Evolutionary conservation across 1,140 invertebrate species (phyloP).

Genomic region (Cardiocondyla obscurior): DNA sequence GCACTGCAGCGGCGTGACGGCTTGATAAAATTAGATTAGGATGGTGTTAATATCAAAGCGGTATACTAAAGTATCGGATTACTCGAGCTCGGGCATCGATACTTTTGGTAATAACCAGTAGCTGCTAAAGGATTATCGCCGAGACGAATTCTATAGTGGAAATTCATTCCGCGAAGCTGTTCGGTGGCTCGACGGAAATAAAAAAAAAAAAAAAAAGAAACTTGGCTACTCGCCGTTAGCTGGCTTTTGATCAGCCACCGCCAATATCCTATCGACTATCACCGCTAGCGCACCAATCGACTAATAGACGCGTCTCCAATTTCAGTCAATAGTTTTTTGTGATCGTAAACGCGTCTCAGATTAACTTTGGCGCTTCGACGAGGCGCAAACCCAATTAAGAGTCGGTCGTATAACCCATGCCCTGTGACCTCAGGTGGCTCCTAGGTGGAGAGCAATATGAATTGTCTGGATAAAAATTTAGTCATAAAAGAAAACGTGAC

Average conservation of each 20-base stretch:
- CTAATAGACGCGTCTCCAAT: constrained; percentile 78
- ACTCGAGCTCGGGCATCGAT: constrained; percentile 43
- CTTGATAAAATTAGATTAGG: constrained; percentile 17
- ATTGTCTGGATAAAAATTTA: constrained; percentile 27
- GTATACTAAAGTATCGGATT: constrained; percentile 53
- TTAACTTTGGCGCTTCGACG: constrained; percentile 73
- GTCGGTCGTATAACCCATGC: constrained; percentile 65
- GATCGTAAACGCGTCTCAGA: constrained; percentile 78
- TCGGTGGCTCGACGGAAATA: constrained; percentile 28
- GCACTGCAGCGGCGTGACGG: not conserved
- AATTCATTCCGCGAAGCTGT: constrained; percentile 74
- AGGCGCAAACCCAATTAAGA: constrained; percentile 76
- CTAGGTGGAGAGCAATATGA: constrained; percentile 39
- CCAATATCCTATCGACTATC: constrained; percentile 72
- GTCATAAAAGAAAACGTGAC: not conserved
- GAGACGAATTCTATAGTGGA: constrained; percentile 76
- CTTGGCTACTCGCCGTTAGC: constrained; percentile 11
- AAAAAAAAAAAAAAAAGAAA: constrained; percentile 27
- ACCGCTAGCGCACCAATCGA: constrained; percentile 54
- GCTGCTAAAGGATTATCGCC: constrained; percentile 79
- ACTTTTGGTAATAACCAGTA: constrained; percentile 76
- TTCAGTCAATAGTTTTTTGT: constrained; percentile 81
- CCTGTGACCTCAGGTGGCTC: constrained; percentile 55
- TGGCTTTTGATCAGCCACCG: constrained; percentile 75
- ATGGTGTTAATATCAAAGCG: constrained; percentile 37